Base-by-base conservation (phyloP, 2,888 invertebrate species). In the Meliscaeva auricollis region DNA sequence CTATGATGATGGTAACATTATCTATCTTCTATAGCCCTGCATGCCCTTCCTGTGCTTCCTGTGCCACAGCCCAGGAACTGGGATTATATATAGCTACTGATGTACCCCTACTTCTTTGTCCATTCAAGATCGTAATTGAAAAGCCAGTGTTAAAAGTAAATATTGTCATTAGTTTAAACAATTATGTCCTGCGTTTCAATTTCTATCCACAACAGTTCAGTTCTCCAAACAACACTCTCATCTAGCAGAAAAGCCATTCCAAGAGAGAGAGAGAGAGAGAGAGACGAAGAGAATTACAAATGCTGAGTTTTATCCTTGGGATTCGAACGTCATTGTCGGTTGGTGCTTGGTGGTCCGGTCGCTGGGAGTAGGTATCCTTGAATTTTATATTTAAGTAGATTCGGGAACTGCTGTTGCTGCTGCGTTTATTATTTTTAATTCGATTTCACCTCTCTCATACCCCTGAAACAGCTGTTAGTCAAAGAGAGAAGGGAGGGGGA, bases 131-230 rank as follows among this genome's bases (percentile, higher is more conserved):
- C 72, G 73, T 74, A 83, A 83, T 83, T 83, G 79, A 83, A 79
- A 83, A 83, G 80, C 80, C 70, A 84, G 80, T 84, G 84, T 80
- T 84, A 75, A 80, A 80, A 80, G 84, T 84, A 84, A 84, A 84
- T 84, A 84, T 84, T 84, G 84, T 80, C 84, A 84, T 84, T 84
- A 84, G 80, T 84, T 84, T 84, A 84, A 84, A 84, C 80, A 84
- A 80, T 84, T 80, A 84, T 84, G 80, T 66, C 68, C 80, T 84
- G 75, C 80, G 73, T 75, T 84, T 41, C 75, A 54, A 74, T 48
- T 83, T 38, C 48, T n/a, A 50, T 50, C 70, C 79, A 60, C 68
- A 22, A n/a, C 60, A 41, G 46, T 2, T 9, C 35, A 35, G 35
- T 1, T 6, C 35, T 9, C 6, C 35, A 35, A 35, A 6, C 11